Percentiles rank a stretch among this genome's conserved stretches.
Evolutionary conservation across 1,140 invertebrate species (phyloP).

Genomic region (Ladona fulva): DNA sequence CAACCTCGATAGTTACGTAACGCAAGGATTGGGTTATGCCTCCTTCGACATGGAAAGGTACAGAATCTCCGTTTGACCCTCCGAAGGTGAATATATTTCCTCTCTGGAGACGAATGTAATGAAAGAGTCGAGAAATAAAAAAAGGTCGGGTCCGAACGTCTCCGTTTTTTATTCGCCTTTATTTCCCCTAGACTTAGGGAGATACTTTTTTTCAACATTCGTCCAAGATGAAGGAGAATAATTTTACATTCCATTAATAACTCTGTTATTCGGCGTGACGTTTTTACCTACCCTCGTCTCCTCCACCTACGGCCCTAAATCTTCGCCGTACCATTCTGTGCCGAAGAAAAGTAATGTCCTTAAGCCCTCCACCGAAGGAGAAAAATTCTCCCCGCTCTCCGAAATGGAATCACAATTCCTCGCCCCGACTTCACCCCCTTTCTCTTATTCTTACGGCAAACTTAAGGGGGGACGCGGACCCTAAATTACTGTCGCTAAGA

Average conservation of each 20-base stretch:
- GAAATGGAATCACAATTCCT: neutral
- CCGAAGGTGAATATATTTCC: too few species aligned
- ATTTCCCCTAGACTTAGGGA: too few species aligned
- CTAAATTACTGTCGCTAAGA: slow-evolving; percentile 1
- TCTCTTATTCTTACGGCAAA: neutral
- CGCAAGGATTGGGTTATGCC: too few species aligned
- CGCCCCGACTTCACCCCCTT: neutral
- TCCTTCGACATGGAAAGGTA: too few species aligned
- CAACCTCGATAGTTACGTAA: too few species aligned
- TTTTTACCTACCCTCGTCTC: neutral
- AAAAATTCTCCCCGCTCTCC: neutral
- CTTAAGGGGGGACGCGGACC: neutral
- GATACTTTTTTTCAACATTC: too few species aligned
- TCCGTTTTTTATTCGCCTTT: too few species aligned
- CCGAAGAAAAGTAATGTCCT: slow-evolving; percentile 4
- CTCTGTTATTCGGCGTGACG: neutral
- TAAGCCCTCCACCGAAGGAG: neutral
- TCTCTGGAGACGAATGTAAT: too few species aligned
- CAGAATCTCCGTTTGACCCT: too few species aligned
- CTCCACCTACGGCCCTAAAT: neutral
- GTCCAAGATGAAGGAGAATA: neutral
- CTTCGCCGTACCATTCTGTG: neutral
- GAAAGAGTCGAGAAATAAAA: too few species aligned
- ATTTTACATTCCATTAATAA: slow-evolving; percentile 11
- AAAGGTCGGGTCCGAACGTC: too few species aligned